Evolutionary conservation across 2,888 invertebrate genomes (phyloP), one percentile per base, ranked within the genome.

Genomic region (Poecilus cupreus): DNA sequence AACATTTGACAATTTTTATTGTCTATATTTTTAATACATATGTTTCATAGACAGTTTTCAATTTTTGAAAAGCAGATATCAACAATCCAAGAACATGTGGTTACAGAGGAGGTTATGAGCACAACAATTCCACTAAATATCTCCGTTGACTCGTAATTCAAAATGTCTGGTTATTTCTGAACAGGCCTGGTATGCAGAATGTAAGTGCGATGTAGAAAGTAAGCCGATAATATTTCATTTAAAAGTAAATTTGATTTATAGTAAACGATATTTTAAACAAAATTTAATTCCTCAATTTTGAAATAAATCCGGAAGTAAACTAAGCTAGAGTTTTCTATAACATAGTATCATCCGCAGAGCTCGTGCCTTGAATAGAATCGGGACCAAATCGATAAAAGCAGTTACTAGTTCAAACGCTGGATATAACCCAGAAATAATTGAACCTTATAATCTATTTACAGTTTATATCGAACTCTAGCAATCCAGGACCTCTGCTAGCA

Each of bases 381-480:
- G 22, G 60, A 10, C 22, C 24, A 60, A 60, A 60, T 60, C 60
- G 60, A 60, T 60, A 60, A 60, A 60, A 60, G n/a, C 60, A 32
- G 60, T 60, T 60, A n/a, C 60, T 32, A 60, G 60, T 60, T 60
- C 60, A 60, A 60, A 60, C 26, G 60, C 24, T 26, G 60, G n/a
- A 43, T 60, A 22, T 24, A 60, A 13, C 24, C 60, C 24, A 60
- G 60, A 60, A 11, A 60, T 60, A 60, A 60, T 60, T 26, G 60
- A 60, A 60, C 60, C 60, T 26, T 60, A 60, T 60, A 60, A 60
- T 60, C 26, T 60, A 60, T 60, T 60, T 60, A 60, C 60, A 24
- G 60, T 24, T 60, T 60, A 60, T 26, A 60, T 24, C 60, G 6
- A 60, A 24, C 32, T 32, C 2, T 32, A 32, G 32, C 60, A 13